Evolutionary conservation across 2,113 vertebrate genomes (phyloP).

Genomic region (Anolis sagrei): DNA sequence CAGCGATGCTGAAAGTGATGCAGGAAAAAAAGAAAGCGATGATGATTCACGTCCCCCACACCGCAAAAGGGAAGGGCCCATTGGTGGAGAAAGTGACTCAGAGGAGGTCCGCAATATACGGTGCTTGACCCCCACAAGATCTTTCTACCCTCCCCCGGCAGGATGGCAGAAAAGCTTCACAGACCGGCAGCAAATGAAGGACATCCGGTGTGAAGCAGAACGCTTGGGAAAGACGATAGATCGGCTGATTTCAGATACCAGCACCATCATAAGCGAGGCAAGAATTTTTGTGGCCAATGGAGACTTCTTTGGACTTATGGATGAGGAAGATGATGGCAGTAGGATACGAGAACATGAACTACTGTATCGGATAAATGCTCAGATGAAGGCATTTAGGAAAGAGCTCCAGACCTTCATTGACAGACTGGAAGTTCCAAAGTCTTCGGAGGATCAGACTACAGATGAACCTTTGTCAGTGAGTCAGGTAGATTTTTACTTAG

Average conservation of each 20-base stretch:
- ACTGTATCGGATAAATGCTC: conserved; percentile 95
- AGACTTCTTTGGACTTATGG: conserved; percentile 93
- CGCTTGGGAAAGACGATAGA: conserved; percentile 96
- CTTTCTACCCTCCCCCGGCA: conserved; percentile 85
- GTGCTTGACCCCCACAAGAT: conserved; percentile 93
- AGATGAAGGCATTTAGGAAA: conserved; percentile 98
- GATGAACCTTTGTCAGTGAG: conserved; percentile 99
- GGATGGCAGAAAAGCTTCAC: conserved; percentile 92
- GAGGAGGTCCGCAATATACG: conserved; percentile 96
- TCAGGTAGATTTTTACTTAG: conserved; percentile 84
- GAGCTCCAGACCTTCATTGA: conserved; percentile 98
- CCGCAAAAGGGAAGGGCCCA: conserved; percentile 94
- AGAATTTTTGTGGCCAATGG: conserved; percentile 93
- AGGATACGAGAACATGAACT: conserved; percentile 97
- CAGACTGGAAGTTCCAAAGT: conserved; percentile 94
- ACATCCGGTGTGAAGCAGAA: conserved; percentile 96
- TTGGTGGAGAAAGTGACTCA: conserved; percentile 94
- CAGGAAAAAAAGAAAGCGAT: conserved; percentile 91
- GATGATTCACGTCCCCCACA: conserved; percentile 93
- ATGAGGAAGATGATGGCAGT: conserved; percentile 94
- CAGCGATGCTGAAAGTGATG: conserved; percentile 94
- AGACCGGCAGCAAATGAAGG: conserved; percentile 96
- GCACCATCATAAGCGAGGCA: conserved; percentile 96
- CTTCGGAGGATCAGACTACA: conserved; percentile 85
- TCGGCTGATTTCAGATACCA: conserved; percentile 94